phyloP scores from a whole-genome alignment of 2,113 vertebrate genomes.

The Callospermophilus lateralis region DNA sequence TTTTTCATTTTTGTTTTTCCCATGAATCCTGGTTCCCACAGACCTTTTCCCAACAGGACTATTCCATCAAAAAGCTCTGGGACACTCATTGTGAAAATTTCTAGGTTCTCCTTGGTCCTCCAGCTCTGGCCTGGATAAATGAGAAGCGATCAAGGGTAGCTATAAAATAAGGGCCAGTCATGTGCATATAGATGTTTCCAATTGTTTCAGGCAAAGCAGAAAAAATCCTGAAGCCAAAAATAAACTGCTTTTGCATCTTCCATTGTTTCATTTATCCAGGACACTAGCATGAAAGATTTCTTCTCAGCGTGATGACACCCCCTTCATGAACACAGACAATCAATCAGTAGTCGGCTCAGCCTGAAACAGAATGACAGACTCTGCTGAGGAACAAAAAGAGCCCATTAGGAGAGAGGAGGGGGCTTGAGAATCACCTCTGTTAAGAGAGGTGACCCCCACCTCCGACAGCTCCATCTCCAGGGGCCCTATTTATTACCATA shows the following conservation, averaged over 20 bases:
- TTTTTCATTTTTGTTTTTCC: not conserved
- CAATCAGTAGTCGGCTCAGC: conserved; percentile 59
- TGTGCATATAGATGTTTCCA: not conserved
- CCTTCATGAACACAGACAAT: conserved; percentile 57
- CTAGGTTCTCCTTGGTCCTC: not conserved
- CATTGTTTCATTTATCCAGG: conserved; percentile 61
- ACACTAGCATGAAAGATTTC: conserved; percentile 46
- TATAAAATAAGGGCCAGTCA: not conserved
- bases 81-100: conserved; percentile 2
- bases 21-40: not conserved
- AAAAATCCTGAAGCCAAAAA: conserved; percentile 42
- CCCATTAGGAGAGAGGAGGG: not conserved
- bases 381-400: conserved; percentile 55
- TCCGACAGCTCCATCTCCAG: conserved; percentile 59
- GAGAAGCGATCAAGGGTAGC: not conserved
- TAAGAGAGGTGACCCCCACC: conserved; percentile 59
- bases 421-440: conserved; percentile 70
- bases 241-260: conserved; percentile 45
- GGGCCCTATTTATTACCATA: conserved; percentile 81
- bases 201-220: conserved; percentile 34
- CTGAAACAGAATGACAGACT: conserved; percentile 63
- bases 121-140: not conserved
- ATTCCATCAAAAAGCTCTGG: not conserved
- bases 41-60: not conserved
- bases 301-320: conserved; percentile 47